Evolutionary conservation across 1,140 invertebrate species (phyloP), one percentile per base, ranked within the genome.

Genomic region (Galleria mellonella): DNA sequence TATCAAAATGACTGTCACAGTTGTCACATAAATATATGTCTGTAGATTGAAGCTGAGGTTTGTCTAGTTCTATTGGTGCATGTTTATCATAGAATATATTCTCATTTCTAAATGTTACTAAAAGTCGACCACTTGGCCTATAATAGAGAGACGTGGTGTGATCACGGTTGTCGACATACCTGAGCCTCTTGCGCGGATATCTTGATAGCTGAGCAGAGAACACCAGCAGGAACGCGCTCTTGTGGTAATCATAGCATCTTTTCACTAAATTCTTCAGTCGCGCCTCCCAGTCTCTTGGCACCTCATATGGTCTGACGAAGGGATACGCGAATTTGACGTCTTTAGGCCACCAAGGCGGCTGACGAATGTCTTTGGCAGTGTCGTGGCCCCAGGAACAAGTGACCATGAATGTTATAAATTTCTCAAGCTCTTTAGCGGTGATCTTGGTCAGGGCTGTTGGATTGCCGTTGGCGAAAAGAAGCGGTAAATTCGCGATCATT

Each of bases 1-100:
- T 86, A 39, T 87, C 77, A 69, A 87, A 86, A 44, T 83, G 76
- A 54, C 77, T 91, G 75, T 93, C 92, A 70, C 92, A 93, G 63
- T 91, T 91, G 56, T 93, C 92, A 65, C 92, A 93, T 7, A 93
- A 79, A 73, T 92, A 93, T 57, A 93, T 92, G 61, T 93, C 91
- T 35, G 89, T 87, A 17, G 81, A 55, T 40, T 74, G 75, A 5
- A 66, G 13, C 27, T 47, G 59, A 9, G 46, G 42, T 17, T 72
- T 69, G 12, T 51, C 47, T 29, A 51, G 32, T 8, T 64, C 62
- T 9, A 44, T 13, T 28, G 40, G 40, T 38, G 88, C 87, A 65
- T 89, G 89, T 47, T 55, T 58, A 42, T 87, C 84, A 56, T 87
- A 87, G 30, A 90, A 89, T 83, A 92, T 88, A 62, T 93, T 93